Percentiles rank a stretch among this genome's conserved stretches.
phyloP scores from a whole-genome alignment of 2,888 invertebrate species.

The Chrysomela aeneicollis region DNA sequence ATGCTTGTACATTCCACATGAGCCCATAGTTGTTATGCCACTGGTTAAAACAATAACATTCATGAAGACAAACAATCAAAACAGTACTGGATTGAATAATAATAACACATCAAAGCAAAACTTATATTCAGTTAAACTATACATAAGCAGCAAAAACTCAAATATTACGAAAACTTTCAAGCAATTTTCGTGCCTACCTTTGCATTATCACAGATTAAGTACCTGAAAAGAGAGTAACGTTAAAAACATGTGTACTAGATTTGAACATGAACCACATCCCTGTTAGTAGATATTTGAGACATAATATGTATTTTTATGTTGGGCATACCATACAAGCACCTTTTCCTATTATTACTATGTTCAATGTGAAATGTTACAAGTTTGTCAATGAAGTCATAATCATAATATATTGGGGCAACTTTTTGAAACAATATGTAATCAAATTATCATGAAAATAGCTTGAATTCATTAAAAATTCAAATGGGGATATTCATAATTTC shows the following conservation, averaged over 20 bases:
- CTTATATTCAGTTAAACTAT: background rate
- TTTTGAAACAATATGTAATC: too few relatives aligned
- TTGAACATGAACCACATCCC: background rate
- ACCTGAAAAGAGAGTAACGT: slow-evolving; percentile 33
- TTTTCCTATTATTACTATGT: background rate
- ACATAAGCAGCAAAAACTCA: background rate
- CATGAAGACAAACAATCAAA: too few relatives aligned
- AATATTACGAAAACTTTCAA: background rate
- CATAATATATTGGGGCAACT: too few relatives aligned
- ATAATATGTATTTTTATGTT: background rate
- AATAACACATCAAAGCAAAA: background rate
- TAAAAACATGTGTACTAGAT: slow-evolving; percentile 6
- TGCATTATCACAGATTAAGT: slow-evolving; percentile 18
- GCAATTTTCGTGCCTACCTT: slow-evolving; percentile 32
- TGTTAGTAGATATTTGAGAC: background rate
- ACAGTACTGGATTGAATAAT: background rate
- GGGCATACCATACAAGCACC: background rate
- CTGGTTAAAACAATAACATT: too few relatives aligned
- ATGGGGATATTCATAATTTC: too few relatives aligned
- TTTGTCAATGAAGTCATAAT: too few relatives aligned
- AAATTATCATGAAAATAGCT: too few relatives aligned
- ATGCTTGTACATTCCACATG: too few relatives aligned
- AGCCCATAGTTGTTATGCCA: too few relatives aligned
- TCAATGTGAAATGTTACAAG: too few relatives aligned
- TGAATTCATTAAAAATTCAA: too few relatives aligned